Percentiles rank a stretch among this genome's conserved stretches.
Conservation (phyloP, 2,888 invertebrate genomes). For the Seladonia tumulorum region DNA sequence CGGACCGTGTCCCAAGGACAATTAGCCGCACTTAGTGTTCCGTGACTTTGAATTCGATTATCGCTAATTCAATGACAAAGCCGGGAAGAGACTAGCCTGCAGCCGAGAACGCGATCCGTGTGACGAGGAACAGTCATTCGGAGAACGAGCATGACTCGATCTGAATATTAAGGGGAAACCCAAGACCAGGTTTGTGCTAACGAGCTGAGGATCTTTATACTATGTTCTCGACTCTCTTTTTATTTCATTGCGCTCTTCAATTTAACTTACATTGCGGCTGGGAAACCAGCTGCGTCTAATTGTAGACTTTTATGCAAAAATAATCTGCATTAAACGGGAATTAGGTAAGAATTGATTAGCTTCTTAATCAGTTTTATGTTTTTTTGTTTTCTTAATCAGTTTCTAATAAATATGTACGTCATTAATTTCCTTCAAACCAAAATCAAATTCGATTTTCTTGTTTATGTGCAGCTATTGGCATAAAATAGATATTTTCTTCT, state of each 20-base stretch:
- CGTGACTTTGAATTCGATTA: constrained; percentile 29
- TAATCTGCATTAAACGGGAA: neutral
- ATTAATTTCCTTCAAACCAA: too few species aligned
- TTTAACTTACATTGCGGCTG: neutral
- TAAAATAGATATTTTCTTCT: too few species aligned
- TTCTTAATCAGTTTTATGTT: neutral
- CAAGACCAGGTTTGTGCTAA: neutral
- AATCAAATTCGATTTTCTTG: too few species aligned
- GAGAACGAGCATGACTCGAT: neutral
- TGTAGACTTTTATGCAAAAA: neutral
- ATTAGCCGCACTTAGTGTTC: constrained; percentile 36
- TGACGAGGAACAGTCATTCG: neutral
- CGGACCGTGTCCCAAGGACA: constrained; percentile 31
- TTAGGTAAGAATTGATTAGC: neutral
- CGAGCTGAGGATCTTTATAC: neutral
- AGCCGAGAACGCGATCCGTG: neutral
- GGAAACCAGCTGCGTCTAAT: neutral
- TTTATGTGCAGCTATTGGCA: too few species aligned
- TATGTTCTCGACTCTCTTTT: neutral
- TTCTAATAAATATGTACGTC: neutral
- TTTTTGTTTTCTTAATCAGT: neutral
- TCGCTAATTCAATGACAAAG: constrained; percentile 4
- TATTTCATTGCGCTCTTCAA: neutral
- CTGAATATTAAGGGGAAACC: neutral
- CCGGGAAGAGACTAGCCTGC: neutral